These are phyloP conservation scores for Macrophya annulata DNA, from an alignment of 2,888 invertebrate species.

Conservation along the genomic window DNA sequence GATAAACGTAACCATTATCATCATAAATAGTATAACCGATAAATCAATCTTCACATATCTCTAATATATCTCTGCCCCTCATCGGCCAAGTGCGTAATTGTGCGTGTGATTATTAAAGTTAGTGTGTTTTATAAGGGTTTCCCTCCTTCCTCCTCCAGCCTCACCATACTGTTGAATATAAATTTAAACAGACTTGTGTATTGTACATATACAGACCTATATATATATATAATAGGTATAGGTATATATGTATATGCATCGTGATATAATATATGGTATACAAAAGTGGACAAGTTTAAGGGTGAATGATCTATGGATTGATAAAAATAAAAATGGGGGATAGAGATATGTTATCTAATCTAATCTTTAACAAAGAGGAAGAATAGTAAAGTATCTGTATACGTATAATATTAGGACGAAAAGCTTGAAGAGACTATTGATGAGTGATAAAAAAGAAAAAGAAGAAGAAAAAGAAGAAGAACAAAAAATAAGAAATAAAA, in stretches of 20 bases:
- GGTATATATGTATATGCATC: not conserved
- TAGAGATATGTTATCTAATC: not conserved
- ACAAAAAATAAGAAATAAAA: not conserved
- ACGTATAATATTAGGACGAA: no score
- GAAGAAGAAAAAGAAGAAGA: not conserved
- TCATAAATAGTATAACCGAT: not conserved
- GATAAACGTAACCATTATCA: not conserved
- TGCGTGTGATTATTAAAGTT: not conserved
- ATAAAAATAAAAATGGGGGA: not conserved
- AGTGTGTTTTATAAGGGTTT: not conserved
- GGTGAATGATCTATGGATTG: not conserved
- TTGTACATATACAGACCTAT: no score
- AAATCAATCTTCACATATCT: not conserved
- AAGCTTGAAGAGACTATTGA: no score
- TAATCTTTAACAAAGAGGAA: not conserved
- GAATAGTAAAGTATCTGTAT: no score
- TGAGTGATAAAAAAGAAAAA: not conserved
- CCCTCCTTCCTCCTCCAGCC: no score
- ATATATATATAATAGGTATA: no score
- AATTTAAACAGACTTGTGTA: not conserved
- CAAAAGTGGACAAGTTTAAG: not conserved
- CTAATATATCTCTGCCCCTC: not conserved
- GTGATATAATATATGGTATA: not conserved
- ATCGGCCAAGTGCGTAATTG: not conserved
- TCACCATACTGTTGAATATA: no score